Evolutionary conservation across 1,140 invertebrate species (phyloP).

Genomic region (Luehdorfia chinensis): DNA sequence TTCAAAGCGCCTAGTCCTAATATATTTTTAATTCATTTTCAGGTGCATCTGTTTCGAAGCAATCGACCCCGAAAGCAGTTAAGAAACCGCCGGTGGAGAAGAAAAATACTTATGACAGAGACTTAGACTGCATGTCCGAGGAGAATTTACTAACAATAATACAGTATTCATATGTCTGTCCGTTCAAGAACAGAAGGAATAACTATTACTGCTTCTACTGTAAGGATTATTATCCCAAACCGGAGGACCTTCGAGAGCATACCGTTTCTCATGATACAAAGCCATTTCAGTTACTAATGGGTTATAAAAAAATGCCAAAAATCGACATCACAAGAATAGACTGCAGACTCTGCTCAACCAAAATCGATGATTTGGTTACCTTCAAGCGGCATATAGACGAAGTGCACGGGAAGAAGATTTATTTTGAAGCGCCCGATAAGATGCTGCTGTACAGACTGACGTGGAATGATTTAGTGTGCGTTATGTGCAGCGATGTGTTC

Average conservation of each 20-base stretch:
- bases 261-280: conserved; percentile 62
- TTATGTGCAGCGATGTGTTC: conserved; percentile 64
- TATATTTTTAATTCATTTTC: too few relatives aligned
- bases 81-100: conserved; percentile 56
- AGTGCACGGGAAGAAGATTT: conserved; percentile 34
- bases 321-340: conserved; percentile 67
- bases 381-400: conserved; percentile 64
- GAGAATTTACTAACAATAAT: conserved; percentile 63
- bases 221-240: conserved; percentile 65
- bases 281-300: conserved; percentile 61
- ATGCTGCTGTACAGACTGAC: conserved; percentile 40
- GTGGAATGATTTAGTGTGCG: conserved; percentile 66
- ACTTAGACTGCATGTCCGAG: conserved; percentile 64
- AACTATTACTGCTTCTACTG: conserved; percentile 72
- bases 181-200: conserved; percentile 66
- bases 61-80: conserved; percentile 23
- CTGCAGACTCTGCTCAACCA: conserved; percentile 52
- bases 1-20: too few relatives aligned
- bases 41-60: conserved; percentile 34
- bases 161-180: conserved; percentile 62
- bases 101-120: conserved; percentile 55
- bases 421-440: conserved; percentile 23
- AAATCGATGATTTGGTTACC: conserved; percentile 53
- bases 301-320: conserved; percentile 68
- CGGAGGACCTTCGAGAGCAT: conserved; percentile 63